phyloP scores from a whole-genome alignment of 2,888 invertebrate species.

The Ophioninae sp. region DNA sequence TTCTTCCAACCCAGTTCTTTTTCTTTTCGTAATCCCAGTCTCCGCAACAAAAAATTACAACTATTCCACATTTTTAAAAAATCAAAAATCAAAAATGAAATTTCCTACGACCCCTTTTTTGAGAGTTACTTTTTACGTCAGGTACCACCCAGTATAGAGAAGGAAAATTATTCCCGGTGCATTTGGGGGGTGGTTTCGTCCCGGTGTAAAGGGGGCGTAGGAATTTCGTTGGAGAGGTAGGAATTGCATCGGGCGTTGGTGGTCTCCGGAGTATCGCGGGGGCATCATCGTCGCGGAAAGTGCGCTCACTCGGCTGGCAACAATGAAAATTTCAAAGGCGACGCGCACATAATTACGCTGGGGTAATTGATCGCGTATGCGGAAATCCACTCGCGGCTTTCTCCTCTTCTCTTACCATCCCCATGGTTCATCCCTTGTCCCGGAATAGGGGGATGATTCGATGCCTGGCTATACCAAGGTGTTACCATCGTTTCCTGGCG shows the following conservation, averaged over 20 bases:
- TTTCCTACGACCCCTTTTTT: no score
- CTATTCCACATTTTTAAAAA: no score
- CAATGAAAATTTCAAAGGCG: constrained; percentile 65
- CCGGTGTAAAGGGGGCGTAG: background rate
- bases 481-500: background rate
- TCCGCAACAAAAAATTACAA: no score
- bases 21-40: no score
- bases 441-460: background rate
- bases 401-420: constrained; percentile 6
- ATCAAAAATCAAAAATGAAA: no score
- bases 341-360: constrained; percentile 61
- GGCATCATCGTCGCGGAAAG: constrained; percentile 23
- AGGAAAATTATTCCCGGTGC: background rate
- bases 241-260: constrained; percentile 14
- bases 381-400: constrained; percentile 57
- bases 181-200: background rate
- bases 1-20: no score
- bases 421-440: background rate
- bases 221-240: constrained; percentile 35
- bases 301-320: constrained; percentile 50
- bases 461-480: background rate
- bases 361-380: constrained; percentile 64
- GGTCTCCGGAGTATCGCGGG: background rate
- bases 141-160: background rate
- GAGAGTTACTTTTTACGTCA: no score